A percentile compares a stretch with the other conserved stretches of the same genome.
phyloP scores from a whole-genome alignment of 2,113 vertebrate species.

The Panthera uncia region DNA sequence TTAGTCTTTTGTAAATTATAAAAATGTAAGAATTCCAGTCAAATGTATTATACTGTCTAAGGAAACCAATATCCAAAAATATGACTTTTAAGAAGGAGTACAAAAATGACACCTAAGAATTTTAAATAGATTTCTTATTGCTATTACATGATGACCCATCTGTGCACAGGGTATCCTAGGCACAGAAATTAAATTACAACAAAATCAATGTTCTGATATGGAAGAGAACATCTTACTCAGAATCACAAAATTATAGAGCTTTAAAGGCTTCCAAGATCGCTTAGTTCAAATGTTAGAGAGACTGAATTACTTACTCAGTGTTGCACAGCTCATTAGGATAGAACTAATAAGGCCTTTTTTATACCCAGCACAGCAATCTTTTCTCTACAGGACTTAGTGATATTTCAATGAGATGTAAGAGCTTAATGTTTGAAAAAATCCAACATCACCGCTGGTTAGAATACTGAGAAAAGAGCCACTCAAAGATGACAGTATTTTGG shows the following conservation, averaged over 20 bases:
- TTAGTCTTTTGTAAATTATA: slow-evolving; percentile 31
- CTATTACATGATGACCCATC: not conserved
- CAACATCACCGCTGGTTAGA: not conserved
- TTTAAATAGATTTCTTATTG: not conserved
- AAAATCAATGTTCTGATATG: not conserved
- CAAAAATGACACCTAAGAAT: not conserved
- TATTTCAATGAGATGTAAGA: not conserved
- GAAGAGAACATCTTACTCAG: not conserved
- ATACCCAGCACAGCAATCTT: slow-evolving; percentile 9
- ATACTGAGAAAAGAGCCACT: not conserved
- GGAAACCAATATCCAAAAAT: not conserved
- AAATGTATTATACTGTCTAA: not conserved
- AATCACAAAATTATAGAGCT: not conserved
- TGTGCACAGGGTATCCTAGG: not conserved
- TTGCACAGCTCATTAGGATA: not conserved
- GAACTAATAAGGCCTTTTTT: not conserved
- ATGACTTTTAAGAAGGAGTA: not conserved
- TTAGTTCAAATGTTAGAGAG: not conserved
- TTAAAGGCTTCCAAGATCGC: not conserved
- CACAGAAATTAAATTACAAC: not conserved
- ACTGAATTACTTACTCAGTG: not conserved
- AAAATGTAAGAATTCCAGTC: slow-evolving; percentile 14
- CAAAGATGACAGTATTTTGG: not conserved
- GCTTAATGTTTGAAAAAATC: not conserved
- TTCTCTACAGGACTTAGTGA: not conserved